Conservation (phyloP, 1,140 invertebrate genomes). For the Papilio aristodemus region DNA sequence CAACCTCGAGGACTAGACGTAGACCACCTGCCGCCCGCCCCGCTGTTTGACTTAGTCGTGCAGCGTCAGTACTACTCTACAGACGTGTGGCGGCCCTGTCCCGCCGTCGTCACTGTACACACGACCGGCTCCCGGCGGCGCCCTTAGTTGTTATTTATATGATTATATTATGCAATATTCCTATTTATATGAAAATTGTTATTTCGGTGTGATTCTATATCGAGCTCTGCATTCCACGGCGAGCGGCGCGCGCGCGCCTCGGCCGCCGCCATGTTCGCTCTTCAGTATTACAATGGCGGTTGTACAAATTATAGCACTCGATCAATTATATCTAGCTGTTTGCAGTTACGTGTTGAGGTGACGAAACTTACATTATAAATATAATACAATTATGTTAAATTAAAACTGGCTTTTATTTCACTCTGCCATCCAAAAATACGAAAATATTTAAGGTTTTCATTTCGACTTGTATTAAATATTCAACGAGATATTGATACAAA, state of each 20-base stretch:
- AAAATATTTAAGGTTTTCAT: too few species aligned
- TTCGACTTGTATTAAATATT: too few species aligned
- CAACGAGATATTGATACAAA: too few species aligned
- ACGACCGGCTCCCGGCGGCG: not conserved
- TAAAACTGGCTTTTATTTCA: slow-evolving; percentile 47
- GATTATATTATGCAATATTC: slow-evolving; percentile 19
- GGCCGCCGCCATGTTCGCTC: not conserved
- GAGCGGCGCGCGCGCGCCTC: not conserved
- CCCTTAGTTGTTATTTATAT: slow-evolving; percentile 19
- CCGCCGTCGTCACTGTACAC: not conserved
- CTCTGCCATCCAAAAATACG: not conserved
- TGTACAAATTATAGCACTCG: slow-evolving; percentile 51
- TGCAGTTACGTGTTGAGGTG: slow-evolving; percentile 63
- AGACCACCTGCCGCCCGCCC: not conserved
- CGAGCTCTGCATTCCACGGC: slow-evolving; percentile 19
- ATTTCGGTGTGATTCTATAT: slow-evolving; percentile 17
- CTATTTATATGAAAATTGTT: slow-evolving; percentile 25
- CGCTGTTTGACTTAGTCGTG: not conserved
- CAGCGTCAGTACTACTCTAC: not conserved
- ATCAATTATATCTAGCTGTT: slow-evolving; percentile 58
- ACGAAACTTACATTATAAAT: slow-evolving; percentile 57
- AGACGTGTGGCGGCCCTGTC: not conserved
- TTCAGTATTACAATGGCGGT: slow-evolving; percentile 23
- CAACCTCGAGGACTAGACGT: slow-evolving; percentile 99
- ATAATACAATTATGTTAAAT: slow-evolving; percentile 57